A percentile compares a stretch with the other conserved stretches of the same genome.
Evolutionary conservation across 2,888 invertebrate genomes (phyloP).

Genomic region (Steinernema carpocapsae): DNA sequence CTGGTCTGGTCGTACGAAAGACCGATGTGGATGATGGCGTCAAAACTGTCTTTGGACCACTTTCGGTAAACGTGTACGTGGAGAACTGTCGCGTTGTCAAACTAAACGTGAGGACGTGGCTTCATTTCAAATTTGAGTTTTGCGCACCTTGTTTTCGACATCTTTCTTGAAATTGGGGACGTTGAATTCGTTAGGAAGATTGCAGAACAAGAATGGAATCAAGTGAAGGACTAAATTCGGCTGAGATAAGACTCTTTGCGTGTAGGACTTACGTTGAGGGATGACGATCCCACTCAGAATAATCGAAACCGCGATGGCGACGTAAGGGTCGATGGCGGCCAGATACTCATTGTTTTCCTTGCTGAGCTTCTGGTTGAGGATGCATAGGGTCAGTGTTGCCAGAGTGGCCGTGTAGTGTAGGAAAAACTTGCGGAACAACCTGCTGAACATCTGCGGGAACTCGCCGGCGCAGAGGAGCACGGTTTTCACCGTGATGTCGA

Average conservation of each 20-base stretch:
- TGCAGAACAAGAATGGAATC: constrained; percentile 42
- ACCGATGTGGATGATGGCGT: constrained; percentile 42
- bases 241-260: background rate
- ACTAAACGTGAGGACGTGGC: constrained; percentile 30
- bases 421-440: constrained; percentile 1
- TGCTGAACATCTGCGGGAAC: constrained; percentile 26
- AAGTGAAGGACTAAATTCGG: constrained; percentile 36
- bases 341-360: constrained; percentile 29
- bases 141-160: constrained; percentile 34
- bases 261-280: constrained; percentile 38
- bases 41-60: constrained; percentile 41
- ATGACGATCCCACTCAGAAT: constrained; percentile 37
- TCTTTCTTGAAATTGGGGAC: constrained; percentile 39
- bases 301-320: constrained; percentile 35
- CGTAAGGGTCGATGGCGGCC: constrained; percentile 38
- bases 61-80: constrained; percentile 45
- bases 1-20: constrained; percentile 34
- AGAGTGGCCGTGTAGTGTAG: constrained; percentile 16
- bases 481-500: constrained; percentile 3
- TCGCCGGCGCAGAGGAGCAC: constrained; percentile 11
- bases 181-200: constrained; percentile 41
- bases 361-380: constrained; percentile 17
- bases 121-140: background rate
- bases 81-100: constrained; percentile 36
- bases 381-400: background rate